Percentiles rank a stretch among this genome's conserved stretches.
phyloP scores from a whole-genome alignment of 2,797 vertebrate species.

The Ceryle rudis region DNA sequence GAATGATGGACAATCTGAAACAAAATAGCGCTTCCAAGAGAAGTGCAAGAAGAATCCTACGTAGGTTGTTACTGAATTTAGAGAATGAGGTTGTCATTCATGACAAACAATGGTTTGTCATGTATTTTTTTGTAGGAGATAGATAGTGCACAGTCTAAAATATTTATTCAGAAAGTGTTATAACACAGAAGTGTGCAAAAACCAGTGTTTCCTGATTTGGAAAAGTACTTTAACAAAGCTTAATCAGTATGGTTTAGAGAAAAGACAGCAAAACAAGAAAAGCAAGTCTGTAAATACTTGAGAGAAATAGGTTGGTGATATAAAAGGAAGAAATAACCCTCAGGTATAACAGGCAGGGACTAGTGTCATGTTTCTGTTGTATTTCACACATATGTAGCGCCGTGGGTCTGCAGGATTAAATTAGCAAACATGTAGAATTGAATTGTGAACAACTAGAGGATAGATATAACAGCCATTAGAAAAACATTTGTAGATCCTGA shows the following conservation, averaged over 20 bases:
- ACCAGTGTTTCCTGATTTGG: background rate
- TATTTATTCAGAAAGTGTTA: background rate
- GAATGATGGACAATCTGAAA: background rate
- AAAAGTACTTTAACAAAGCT: background rate
- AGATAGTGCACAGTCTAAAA: background rate
- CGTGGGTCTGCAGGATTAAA: background rate
- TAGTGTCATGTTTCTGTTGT: fast-evolving
- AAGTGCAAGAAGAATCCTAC: background rate
- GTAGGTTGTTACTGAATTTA: background rate
- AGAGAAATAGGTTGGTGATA: background rate
- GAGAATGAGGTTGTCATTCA: background rate
- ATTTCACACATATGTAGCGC: background rate
- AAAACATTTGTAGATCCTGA: background rate
- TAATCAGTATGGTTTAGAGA: background rate
- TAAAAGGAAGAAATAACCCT: background rate
- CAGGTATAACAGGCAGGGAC: background rate
- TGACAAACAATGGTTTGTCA: background rate
- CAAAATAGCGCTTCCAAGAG: background rate
- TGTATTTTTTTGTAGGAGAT: background rate
- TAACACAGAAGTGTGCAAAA: background rate
- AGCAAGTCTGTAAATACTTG: background rate
- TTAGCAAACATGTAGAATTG: background rate
- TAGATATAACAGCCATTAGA: background rate
- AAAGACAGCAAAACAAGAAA: background rate
- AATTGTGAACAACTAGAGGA: background rate